Percentiles rank a stretch among this genome's conserved stretches.
Evolutionary conservation across 2,797 vertebrate species (phyloP).

Genomic region (Periparus ater): DNA sequence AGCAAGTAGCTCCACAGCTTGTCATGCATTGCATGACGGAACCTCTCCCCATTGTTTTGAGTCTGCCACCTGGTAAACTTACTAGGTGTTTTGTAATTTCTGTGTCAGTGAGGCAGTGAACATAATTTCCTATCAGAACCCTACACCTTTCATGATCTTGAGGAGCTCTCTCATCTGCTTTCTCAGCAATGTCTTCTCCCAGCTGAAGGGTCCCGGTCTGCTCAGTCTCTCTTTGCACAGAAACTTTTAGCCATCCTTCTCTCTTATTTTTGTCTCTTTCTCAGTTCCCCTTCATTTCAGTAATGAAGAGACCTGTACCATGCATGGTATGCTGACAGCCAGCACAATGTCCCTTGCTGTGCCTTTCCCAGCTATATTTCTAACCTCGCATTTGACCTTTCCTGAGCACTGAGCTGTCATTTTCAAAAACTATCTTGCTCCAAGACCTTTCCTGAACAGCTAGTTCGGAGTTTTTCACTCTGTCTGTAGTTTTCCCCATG

Average conservation of each 20-base stretch:
- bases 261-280: background rate
- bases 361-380: background rate
- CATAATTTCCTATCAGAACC: background rate
- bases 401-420: background rate
- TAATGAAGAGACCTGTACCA: background rate
- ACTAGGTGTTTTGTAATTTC: background rate
- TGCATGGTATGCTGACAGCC: accelerated
- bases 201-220: background rate
- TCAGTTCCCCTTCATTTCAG: background rate
- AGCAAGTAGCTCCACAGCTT: background rate
- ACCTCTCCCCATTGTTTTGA: background rate
- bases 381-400: background rate
- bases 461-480: background rate
- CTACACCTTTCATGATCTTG: background rate
- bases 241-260: background rate
- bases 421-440: background rate
- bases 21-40: background rate
- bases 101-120: background rate
- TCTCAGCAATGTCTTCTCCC: background rate
- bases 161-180: background rate
- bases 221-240: background rate
- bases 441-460: background rate
- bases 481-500: background rate
- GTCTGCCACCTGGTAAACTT: background rate
- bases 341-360: background rate